phyloP scores from a whole-genome alignment of 2,113 vertebrate species.

The Nesoenas mayeri region DNA sequence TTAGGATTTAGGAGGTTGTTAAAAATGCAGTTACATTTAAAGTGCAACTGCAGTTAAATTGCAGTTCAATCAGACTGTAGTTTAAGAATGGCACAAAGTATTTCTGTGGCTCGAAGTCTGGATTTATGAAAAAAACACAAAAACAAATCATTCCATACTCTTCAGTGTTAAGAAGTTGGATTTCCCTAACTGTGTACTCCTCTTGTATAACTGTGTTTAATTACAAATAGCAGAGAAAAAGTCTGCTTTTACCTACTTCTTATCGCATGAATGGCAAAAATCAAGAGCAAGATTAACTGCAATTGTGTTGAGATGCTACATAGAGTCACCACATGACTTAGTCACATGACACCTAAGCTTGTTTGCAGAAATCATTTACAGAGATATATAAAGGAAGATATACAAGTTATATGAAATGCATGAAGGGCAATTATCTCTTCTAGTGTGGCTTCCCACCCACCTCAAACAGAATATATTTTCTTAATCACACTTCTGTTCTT shows the following conservation, averaged over 20 bases:
- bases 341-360: not conserved
- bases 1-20: not conserved
- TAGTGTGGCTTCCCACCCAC: not conserved
- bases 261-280: not conserved
- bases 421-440: not conserved
- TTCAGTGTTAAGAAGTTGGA: not conserved
- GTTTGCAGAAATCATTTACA: not conserved
- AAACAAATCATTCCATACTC: not conserved
- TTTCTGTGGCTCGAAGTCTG: not conserved
- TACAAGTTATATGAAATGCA: fast-evolving
- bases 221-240: not conserved
- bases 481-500: not conserved
- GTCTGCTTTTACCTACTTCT: not conserved
- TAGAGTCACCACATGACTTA: not conserved
- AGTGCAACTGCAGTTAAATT: not conserved
- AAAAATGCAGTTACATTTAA: not conserved
- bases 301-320: not conserved
- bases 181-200: not conserved
- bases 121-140: not conserved
- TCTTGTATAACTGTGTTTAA: not conserved
- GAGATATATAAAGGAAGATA: not conserved
- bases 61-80: not conserved
- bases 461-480: not conserved
- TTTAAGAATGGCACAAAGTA: not conserved
- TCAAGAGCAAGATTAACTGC: not conserved